phyloP scores from a whole-genome alignment of 2,797 vertebrate species.

The Malurus splendens region DNA sequence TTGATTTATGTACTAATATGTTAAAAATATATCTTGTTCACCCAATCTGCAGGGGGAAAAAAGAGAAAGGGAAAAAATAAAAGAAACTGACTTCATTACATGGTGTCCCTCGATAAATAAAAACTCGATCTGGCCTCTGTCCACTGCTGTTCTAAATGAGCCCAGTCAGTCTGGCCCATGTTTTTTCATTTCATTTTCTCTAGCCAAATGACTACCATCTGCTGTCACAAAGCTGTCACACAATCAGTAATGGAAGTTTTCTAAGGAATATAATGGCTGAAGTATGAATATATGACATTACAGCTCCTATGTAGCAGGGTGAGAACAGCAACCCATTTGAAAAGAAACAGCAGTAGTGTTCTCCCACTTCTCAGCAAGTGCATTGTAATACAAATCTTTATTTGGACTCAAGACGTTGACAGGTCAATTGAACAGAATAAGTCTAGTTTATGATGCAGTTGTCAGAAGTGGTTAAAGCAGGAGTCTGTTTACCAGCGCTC shows the following conservation, averaged over 20 bases:
- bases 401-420: constrained; percentile 88
- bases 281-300: constrained; percentile 72
- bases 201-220: constrained; percentile 80
- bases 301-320: constrained; percentile 59
- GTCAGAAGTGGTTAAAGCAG: constrained; percentile 86
- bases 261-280: constrained; percentile 72
- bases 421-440: constrained; percentile 91
- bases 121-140: constrained; percentile 75
- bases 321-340: constrained; percentile 67
- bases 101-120: constrained; percentile 67
- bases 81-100: constrained; percentile 65
- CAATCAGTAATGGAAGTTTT: constrained; percentile 74
- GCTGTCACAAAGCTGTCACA: constrained; percentile 79
- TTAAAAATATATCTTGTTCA: constrained; percentile 36
- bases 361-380: constrained; percentile 79
- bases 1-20: constrained; percentile 49
- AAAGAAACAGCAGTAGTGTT: constrained; percentile 69
- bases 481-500: constrained; percentile 85
- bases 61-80: constrained; percentile 8
- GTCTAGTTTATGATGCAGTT: constrained; percentile 91
- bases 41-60: constrained; percentile 4
- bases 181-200: constrained; percentile 76
- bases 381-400: constrained; percentile 90
- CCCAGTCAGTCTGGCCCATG: constrained; percentile 70
- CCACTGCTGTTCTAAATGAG: constrained; percentile 75